phyloP scores from a whole-genome alignment of 2,797 vertebrate species.

The Hozukius guyotensis region DNA sequence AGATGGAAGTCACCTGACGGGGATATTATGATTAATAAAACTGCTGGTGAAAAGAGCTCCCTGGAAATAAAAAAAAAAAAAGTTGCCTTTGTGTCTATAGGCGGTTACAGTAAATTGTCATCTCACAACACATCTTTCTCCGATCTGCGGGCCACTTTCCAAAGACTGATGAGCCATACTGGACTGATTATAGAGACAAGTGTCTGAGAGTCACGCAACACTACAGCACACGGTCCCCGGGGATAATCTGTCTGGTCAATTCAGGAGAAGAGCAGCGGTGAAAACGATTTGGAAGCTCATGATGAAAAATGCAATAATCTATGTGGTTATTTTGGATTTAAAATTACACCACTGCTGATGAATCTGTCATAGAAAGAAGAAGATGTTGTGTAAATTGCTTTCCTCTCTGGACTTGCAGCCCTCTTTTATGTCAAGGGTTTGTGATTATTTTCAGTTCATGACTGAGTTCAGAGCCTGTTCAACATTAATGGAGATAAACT shows the following conservation, averaged over 20 bases:
- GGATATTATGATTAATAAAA: conserved; percentile 52
- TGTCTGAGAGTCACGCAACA: conserved; percentile 65
- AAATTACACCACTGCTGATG: conserved; percentile 2
- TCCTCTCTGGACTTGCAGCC: conserved; percentile 16
- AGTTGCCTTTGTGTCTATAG: conserved; percentile 39
- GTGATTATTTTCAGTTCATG: conserved; percentile 39
- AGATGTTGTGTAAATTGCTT: conserved; percentile 32
- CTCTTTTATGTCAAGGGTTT: conserved; percentile 27
- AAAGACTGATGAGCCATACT: conserved; percentile 60
- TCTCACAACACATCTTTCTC: conserved; percentile 36
- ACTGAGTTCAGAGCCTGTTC: conserved; percentile 33
- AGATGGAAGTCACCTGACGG: conserved; percentile 49
- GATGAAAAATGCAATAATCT: conserved; percentile 7
- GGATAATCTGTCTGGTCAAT: conserved; percentile 35
- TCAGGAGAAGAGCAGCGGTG: conserved; percentile 32
- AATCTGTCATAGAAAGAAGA: conserved; percentile 20
- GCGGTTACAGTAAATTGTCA: conserved; percentile 57
- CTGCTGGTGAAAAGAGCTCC: conserved; percentile 9
- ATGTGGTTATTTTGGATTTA: conserved; percentile 35
- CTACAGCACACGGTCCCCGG: conserved; percentile 36
- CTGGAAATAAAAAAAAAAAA: conserved; percentile 21
- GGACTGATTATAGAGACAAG: conserved; percentile 70
- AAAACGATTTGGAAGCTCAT: conserved; percentile 27
- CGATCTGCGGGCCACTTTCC: conserved; percentile 30
- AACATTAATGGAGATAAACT: conserved; percentile 44